Conservation (phyloP, 1,140 invertebrate genomes). For the Ceratosolen fusciceps region DNA sequence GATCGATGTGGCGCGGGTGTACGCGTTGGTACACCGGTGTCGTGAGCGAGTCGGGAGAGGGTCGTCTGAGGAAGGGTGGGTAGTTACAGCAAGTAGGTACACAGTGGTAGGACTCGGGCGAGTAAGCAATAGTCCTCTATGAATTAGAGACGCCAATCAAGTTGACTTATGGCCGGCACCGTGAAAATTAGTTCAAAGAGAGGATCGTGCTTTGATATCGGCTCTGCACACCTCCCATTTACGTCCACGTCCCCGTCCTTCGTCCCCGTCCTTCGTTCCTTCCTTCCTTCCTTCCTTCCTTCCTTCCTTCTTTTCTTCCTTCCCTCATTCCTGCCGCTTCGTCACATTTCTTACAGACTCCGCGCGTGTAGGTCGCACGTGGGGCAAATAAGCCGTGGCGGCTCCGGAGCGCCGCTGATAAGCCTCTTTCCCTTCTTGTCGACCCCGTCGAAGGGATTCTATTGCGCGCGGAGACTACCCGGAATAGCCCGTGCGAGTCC, state of each 20-base stretch:
- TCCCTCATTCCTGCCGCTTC: neutral
- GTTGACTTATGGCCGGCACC: conserved; percentile 49
- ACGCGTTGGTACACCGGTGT: conserved; percentile 32
- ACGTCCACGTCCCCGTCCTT: conserved; percentile 20
- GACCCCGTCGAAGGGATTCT: neutral
- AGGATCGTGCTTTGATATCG: conserved; percentile 46
- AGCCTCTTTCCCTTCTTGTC: neutral
- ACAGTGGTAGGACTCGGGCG: neutral
- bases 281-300: neutral
- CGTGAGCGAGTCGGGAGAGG: neutral
- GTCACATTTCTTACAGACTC: neutral
- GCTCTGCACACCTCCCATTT: neutral
- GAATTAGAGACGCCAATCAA: conserved; percentile 52
- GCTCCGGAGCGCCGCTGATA: neutral
- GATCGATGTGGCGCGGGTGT: conserved; percentile 29
- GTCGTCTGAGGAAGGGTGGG: neutral
- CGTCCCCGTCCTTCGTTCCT: conserved; percentile 25
- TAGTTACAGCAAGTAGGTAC: neutral
- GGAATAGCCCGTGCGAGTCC: neutral
- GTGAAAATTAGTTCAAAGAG: conserved; percentile 51
- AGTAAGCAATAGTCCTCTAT: conserved; percentile 10
- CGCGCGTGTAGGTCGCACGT: neutral
- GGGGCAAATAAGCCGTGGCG: neutral
- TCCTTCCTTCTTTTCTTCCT: conserved; percentile 7
- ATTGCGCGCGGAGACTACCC: conserved; percentile 12